Conservation (phyloP, 2,888 invertebrate species). For the Andrena dorsata region DNA sequence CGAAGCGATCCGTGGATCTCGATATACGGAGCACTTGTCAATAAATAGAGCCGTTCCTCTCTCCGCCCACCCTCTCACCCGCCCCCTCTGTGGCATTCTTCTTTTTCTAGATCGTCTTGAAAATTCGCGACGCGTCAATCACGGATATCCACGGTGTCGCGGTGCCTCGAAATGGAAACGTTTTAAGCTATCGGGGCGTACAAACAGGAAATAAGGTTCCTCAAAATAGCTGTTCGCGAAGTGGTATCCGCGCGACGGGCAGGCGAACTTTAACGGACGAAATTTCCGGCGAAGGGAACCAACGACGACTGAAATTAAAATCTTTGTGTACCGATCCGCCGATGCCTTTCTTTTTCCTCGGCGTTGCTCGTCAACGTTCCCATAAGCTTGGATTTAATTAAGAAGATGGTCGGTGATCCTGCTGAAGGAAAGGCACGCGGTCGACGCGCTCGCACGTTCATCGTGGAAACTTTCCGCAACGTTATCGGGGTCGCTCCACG, state of each 20-base stretch:
- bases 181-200: constrained; percentile 19
- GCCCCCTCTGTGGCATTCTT: background rate
- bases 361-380: background rate
- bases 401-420: background rate
- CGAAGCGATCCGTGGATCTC: constrained; percentile 50
- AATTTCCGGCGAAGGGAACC: background rate
- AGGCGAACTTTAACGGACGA: background rate
- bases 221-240: background rate
- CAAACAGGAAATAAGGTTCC: constrained; percentile 5
- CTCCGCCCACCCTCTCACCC: background rate
- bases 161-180: background rate
- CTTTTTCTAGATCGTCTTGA: constrained; percentile 42
- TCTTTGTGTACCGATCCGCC: background rate
- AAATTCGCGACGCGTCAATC: constrained; percentile 49
- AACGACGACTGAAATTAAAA: background rate
- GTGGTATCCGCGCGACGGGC: background rate
- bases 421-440: background rate
- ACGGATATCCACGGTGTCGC: constrained; percentile 11
- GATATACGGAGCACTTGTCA: constrained; percentile 54
- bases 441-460: too few relatives aligned
- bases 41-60: constrained; percentile 45
- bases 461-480: background rate
- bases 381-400: background rate
- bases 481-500: constrained; percentile 10
- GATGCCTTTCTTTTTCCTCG: background rate